phyloP scores from a whole-genome alignment of 2,113 vertebrate genomes.

The Alces alces region DNA sequence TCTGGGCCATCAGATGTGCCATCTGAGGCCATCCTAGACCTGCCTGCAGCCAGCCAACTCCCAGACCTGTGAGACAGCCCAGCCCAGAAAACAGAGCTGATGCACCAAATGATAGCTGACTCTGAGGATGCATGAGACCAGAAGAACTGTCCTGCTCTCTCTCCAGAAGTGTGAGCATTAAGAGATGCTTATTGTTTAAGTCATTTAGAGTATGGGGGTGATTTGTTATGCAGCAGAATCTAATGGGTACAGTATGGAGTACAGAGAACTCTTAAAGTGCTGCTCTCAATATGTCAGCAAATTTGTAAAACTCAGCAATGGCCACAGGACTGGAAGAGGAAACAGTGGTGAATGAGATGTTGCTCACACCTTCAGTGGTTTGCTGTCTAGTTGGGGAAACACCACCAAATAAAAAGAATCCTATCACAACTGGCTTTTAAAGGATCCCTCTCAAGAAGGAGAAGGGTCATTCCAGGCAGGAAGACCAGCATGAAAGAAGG shows the following conservation, averaged over 20 bases:
- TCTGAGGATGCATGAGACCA: background rate
- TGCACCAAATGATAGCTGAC: background rate
- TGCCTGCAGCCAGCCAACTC: background rate
- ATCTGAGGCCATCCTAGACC: background rate
- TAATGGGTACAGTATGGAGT: background rate
- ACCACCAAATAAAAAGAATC: background rate
- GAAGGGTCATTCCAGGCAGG: background rate
- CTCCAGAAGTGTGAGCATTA: background rate
- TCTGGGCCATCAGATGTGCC: background rate
- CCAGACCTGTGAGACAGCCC: background rate
- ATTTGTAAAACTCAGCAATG: background rate
- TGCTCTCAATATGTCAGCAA: background rate
- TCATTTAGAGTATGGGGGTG: background rate
- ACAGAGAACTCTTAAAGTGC: background rate
- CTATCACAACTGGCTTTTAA: background rate
- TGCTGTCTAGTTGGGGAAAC: background rate
- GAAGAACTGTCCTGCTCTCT: background rate
- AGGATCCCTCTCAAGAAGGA: background rate
- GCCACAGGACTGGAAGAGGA: background rate
- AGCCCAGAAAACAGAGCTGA: background rate
- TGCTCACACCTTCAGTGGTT: background rate
- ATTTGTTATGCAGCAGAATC: background rate
- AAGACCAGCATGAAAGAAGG: background rate
- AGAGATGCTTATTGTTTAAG: background rate
- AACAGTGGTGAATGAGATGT: background rate